These are phyloP conservation scores for Drosophila mulleri DNA, from an alignment of 2,888 invertebrate species.

Conservation along the genomic window DNA sequence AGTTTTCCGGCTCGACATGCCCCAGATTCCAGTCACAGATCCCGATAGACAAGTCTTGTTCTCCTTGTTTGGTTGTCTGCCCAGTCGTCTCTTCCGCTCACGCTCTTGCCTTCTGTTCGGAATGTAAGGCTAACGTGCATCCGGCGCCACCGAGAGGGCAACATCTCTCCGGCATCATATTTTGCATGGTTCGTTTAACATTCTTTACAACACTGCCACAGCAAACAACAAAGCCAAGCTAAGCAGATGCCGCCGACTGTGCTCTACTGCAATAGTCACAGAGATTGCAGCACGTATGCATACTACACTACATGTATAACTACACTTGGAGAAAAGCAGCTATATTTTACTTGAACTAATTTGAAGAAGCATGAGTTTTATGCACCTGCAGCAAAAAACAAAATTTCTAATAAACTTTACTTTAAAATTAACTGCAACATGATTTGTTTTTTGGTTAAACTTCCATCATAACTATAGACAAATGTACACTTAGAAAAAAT, in stretches of 20 bases:
- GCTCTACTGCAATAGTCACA: constrained; percentile 12
- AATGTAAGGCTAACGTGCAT: constrained; percentile 30
- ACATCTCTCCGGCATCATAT: constrained; percentile 62
- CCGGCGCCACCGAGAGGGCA: constrained; percentile 3
- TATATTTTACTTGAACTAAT: neutral
- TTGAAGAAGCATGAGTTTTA: neutral
- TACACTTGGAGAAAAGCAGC: neutral
- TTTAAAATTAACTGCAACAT: too few relatives aligned
- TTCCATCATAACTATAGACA: too few relatives aligned
- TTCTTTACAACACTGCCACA: constrained; percentile 70
- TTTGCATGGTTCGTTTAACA: constrained; percentile 81
- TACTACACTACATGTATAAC: neutral
- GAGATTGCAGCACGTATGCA: neutral
- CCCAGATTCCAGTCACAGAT: constrained; percentile 11
- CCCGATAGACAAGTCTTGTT: neutral
- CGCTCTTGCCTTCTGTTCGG: neutral
- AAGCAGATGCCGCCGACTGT: constrained; percentile 44
- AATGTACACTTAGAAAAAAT: too few relatives aligned
- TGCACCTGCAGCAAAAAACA: neutral
- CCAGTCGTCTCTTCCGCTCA: neutral
- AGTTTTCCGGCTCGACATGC: constrained; percentile 41
- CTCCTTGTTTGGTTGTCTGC: constrained; percentile 12
- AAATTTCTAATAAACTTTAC: too few relatives aligned
- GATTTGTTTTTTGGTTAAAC: too few relatives aligned
- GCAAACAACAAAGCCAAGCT: constrained; percentile 43